phyloP scores from a whole-genome alignment of 2,888 invertebrate species.

The Lycaena phlaeas region DNA sequence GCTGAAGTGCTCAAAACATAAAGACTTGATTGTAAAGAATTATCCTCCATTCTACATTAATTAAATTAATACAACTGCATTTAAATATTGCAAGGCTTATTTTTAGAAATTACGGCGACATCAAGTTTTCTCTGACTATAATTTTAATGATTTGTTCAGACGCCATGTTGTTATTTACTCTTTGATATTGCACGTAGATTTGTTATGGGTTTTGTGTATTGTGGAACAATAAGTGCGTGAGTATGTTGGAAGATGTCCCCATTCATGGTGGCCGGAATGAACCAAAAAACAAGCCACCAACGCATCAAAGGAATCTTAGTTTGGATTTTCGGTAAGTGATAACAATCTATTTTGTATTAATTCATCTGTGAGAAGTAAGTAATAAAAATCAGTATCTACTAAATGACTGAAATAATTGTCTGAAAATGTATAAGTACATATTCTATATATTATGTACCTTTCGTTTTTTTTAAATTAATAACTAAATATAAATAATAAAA shows the following conservation, averaged over 20 bases:
- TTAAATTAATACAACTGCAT: neutral
- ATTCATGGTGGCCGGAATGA: slow-evolving; percentile 63
- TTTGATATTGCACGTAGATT: slow-evolving; percentile 43
- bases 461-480: too few relatives aligned
- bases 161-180: slow-evolving; percentile 71
- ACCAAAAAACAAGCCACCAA: slow-evolving; percentile 48
- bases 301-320: slow-evolving; percentile 90
- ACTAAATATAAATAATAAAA: too few relatives aligned
- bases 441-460: too few relatives aligned
- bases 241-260: slow-evolving; percentile 71
- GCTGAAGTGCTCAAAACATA: slow-evolving; percentile 1
- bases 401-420: too few relatives aligned
- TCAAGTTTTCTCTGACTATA: neutral
- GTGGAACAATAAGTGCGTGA: slow-evolving; percentile 50
- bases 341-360: too few relatives aligned
- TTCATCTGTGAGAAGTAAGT: too few relatives aligned
- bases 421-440: too few relatives aligned
- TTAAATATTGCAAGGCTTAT: neutral
- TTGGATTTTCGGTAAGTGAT: slow-evolving; percentile 85
- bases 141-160: slow-evolving; percentile 27
- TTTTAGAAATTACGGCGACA: neutral
- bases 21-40: neutral
- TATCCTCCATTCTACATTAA: neutral
- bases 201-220: slow-evolving; percentile 54
- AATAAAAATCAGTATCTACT: too few relatives aligned